Base-by-base conservation (phyloP, 1,140 invertebrate species). In the Drusus annulatus region DNA sequence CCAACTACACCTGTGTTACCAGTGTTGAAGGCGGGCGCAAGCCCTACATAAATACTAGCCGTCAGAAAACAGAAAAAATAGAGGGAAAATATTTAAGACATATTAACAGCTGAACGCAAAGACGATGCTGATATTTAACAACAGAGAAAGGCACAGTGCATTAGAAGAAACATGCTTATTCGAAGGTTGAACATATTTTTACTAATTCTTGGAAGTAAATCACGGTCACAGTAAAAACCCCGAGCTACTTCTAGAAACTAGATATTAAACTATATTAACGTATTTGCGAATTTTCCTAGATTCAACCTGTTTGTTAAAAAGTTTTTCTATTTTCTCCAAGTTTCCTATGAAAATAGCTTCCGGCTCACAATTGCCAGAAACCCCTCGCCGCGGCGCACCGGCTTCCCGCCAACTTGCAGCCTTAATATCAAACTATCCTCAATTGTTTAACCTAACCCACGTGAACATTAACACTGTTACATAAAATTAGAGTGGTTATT, bases 381-480 rank as follows among this genome's bases (percentile, higher is more conserved):
- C 28, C 60, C 23, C 2, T n/a, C n/a, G n/a, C n/a, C n/a, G n/a
- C n/a, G n/a, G n/a, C n/a, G 17, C 3, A 15, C 60, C 0, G 23
- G 23, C 23, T 63, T 63, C 23, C 60, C 16, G n/a, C 31, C 60
- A 23, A 63, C 63, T 45, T 68, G 31, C 63, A 68, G 19, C 63
- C 25, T 45, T 15, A 36, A 68, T 63, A 68, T 68, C 25, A 68
- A 68, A 31, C 63, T 17, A 68, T 31, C 19, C 28, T 15, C 63
- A 68, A 68, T 68, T 68, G 63, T 68, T 68, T 68, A 19, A 68
- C 25, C 31, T 45, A 50, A 45, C 63, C 63, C 31, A 45, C 25
- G 63, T 68, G 63, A 31, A 68, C 63, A 68, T 68, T 68, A 68
- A 68, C 25, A 31, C n/a, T 28, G 28, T 63, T 45, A 45, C 63